Evolutionary conservation across 1,140 invertebrate species (phyloP).

Genomic region (Babylonia areolata): DNA sequence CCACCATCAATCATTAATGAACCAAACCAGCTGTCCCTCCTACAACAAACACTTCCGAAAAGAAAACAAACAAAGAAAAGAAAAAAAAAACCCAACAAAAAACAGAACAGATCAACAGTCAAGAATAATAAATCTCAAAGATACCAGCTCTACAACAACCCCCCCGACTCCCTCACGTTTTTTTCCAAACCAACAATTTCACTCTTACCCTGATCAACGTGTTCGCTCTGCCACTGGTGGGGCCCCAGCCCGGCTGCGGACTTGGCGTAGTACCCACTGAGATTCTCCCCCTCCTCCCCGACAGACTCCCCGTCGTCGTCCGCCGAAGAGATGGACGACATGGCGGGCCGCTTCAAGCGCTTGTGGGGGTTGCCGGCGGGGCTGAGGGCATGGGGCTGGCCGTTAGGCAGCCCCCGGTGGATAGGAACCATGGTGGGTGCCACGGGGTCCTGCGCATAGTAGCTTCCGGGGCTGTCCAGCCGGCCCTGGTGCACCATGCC

Average conservation of each 20-base stretch:
- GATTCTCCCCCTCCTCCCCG: slow-evolving; percentile 73
- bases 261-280: slow-evolving; percentile 80
- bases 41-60: neutral
- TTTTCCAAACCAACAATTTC: too few relatives aligned
- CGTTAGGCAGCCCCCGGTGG: slow-evolving; percentile 70
- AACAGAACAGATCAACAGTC: neutral
- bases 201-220: slow-evolving; percentile 66
- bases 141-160: too few relatives aligned
- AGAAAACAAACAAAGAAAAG: neutral
- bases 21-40: neutral
- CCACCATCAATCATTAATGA: neutral
- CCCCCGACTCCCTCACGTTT: too few relatives aligned
- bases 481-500: slow-evolving; percentile 78
- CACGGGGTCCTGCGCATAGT: slow-evolving; percentile 84
- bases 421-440: slow-evolving; percentile 57
- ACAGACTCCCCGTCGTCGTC: slow-evolving; percentile 79
- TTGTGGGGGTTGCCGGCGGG: slow-evolving; percentile 76
- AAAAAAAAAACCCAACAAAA: neutral
- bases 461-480: slow-evolving; percentile 94
- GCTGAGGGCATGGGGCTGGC: slow-evolving; percentile 64
- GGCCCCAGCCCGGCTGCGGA: slow-evolving; percentile 79
- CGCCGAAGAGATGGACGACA: slow-evolving; percentile 78
- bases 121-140: neutral
- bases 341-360: slow-evolving; percentile 77
- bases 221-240: slow-evolving; percentile 80